Base-by-base conservation (phyloP, 2,888 invertebrate species). In the Hermaeophaga mercurialis region DNA sequence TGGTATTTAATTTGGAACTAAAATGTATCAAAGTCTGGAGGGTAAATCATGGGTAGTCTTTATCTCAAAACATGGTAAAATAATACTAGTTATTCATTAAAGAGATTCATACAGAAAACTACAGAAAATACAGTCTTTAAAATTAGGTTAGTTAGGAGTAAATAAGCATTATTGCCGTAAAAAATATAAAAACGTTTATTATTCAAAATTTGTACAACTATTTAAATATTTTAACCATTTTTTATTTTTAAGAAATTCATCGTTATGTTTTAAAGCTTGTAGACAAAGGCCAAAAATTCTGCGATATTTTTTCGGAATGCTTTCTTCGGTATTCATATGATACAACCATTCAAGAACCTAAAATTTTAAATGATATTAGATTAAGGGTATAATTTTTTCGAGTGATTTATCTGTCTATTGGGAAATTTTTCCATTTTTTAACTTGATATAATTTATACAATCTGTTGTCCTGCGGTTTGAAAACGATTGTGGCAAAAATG, bases 341-440 rank as follows among this genome's bases (percentile, higher is more conserved):
- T 72, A 85, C 80, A 47, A 85, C 84, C 65, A 85, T 82, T 67
- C 84, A 79, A 55, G 80, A 78, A 63, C 80, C 84, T 85, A 67
- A 55, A 71, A 71, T 56, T 59, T 28, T 28, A 28, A 8, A 7
- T 28, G 4, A 8, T 8, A n/a, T 28, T 28, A 28, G 5, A 28
- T 8, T 28, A n/a, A 6, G 22, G 22, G 6, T 22, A 6, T 22
- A 6, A 22, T 22, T 22, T 22, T 6, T 22, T 6, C 22, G 6
- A 6, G 22, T 22, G 22, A 3, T 22, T 22, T 5, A 22, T 3
- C 6, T 22, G 22, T 22, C 4, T 5, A 22, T n/a, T n/a, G n/a
- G n/a, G n/a, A n/a, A n/a, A n/a, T n/a, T n/a, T n/a, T n/a, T n/a
- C n/a, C n/a, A n/a, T n/a, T n/a, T n/a, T n/a, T n/a, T n/a, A n/a